Base-by-base conservation (phyloP, 2,113 vertebrate genomes). In the Scolopax mira region DNA sequence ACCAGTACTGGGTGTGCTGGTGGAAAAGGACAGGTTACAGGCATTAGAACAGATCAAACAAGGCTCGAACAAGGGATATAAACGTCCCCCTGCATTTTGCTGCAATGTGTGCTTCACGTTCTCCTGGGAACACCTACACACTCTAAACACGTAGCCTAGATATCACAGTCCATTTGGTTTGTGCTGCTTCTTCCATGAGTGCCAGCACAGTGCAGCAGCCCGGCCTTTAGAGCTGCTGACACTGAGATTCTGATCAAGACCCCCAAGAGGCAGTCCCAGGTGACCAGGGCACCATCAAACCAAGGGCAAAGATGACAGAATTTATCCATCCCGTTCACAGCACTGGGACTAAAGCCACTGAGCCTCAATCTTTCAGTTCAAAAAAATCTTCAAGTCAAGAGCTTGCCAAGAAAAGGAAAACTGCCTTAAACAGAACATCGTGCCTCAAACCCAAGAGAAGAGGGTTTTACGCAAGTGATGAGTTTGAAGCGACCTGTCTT, bases 401-500 rank as follows among this genome's bases (percentile, higher is more conserved):
- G 51, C 54, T 77, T 39, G 60, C 39, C 30, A 48, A 80, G 42
- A 57, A 79, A 66, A 93, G 67, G 37, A 30, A 79, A 91, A 73
- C 37, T 30, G 42, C 79, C 78, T 85, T 74, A 39, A 85, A 86
- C 10, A 66, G n/a, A 80, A 73, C 39, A n/a, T 35, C 42, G 25
- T 27, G 51, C 60, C 85, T 91, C 79, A 69, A 78, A 79, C 35
- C 46, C 73, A 90, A 48, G 74, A 78, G 58, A 86, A 82, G 49
- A 85, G 62, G 37, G 51, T 93, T 85, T 48, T 88, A 58, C 37
- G 77, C 37, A 78, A 88, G 67, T 66, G 81, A 89, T 5, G 42
- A 88, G 64, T 84, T 37, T 90, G 88, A 96, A 96, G 88, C 2
- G 1, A 93, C 46, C 81, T 88, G 89, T 33, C 71, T 95, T 88